Base-by-base conservation (phyloP, 2,797 vertebrate genomes). In the Meda fulgida region DNA sequence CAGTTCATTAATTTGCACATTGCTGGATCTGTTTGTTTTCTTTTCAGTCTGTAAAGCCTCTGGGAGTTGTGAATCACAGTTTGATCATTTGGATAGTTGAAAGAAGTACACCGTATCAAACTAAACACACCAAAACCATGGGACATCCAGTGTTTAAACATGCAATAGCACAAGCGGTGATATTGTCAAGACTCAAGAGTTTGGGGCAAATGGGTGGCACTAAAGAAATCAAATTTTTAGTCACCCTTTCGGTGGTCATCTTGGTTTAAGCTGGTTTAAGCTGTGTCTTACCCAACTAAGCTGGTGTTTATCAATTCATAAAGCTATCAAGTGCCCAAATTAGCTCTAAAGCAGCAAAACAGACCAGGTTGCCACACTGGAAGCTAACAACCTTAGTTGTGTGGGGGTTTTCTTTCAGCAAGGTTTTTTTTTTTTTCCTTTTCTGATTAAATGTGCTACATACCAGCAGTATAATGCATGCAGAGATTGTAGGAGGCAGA, bases 1-100 rank as follows among this genome's bases (percentile, higher is more conserved):
- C 58, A 58, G 36, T 81, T 83, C 43, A 66, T 83, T 83, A 36
- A 81, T 81, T 76, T 81, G 38, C 53, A 78, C 85, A 51, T 82
- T 67, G 36, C 13, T 19, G 3, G 46, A 60, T 75, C 36, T 81
- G 66, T 88, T 86, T 88, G 36, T 81, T 81, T 83, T 72, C 43
- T 43, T 38, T 70, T 73, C 19, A 48, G 43, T 71, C 31, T 40
- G 9, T 70, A 34, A 58, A 65, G 11, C 60, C 80, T 65, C 3
- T 1, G 26, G 71, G 70, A 58, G 71, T 40, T 48, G 29, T 63
- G 60, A 34, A 53, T 60, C 38, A 23, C 38, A 40, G 51, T 79
- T 81, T 88, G 55, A 86, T 82, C 46, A 78, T 53, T 55, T 80
- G 55, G 55, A 81, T 72, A 70, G 43, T 43, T n/a, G 51, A 69